Evolutionary conservation across 1,140 invertebrate species (phyloP).

Genomic region (Drosophila oshimai): DNA sequence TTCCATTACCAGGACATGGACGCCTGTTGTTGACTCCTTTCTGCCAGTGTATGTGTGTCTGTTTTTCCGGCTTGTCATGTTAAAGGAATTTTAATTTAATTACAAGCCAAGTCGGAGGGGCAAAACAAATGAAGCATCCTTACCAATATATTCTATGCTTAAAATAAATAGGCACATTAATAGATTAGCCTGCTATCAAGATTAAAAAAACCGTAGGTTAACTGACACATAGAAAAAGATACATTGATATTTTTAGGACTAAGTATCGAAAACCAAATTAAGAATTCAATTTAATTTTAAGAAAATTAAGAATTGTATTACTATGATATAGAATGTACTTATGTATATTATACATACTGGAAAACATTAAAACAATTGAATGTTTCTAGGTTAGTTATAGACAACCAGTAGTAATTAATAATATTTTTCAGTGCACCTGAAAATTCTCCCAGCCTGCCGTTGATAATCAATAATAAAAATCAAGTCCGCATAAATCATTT

Average conservation of each 20-base stretch:
- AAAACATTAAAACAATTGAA: no score
- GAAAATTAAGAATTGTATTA: no score
- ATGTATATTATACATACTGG: no score
- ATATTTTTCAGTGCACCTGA: not conserved
- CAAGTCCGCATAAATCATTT: slow-evolving; percentile 66
- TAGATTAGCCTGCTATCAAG: slow-evolving; percentile 50
- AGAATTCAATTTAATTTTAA: no score
- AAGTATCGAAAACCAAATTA: no score
- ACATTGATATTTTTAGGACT: no score
- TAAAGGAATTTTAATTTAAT: slow-evolving; percentile 79
- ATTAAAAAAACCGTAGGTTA: no score
- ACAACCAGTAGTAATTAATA: not conserved
- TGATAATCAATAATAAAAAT: slow-evolving; percentile 74
- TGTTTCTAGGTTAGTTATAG: no score
- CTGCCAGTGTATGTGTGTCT: slow-evolving; percentile 23
- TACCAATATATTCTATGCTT: not conserved
- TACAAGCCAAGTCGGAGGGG: slow-evolving; percentile 33
- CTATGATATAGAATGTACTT: no score
- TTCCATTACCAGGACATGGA: slow-evolving; percentile 39
- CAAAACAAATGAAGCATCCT: not conserved
- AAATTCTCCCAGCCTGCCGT: not conserved
- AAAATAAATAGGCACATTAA: slow-evolving; percentile 52
- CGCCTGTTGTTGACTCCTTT: slow-evolving; percentile 42
- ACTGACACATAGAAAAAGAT: no score
- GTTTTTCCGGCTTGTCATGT: slow-evolving; percentile 68